phyloP scores from a whole-genome alignment of 2,113 vertebrate species.

The Ceyx melanurus region DNA sequence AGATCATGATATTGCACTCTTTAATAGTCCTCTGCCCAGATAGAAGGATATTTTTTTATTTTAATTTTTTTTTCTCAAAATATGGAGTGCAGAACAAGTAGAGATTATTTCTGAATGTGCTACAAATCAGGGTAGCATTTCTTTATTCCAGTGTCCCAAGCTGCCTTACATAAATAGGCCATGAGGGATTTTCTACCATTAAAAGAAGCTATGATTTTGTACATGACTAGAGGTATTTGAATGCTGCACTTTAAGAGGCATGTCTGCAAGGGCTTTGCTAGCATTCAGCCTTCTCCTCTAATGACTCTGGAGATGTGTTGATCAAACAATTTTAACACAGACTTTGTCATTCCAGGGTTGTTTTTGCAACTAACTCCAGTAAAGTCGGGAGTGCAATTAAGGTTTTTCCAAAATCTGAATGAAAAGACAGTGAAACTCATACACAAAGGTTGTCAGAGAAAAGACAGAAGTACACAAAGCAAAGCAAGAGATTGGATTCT shows the following conservation, averaged over 20 bases:
- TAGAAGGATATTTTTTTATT: neutral
- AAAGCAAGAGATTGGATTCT: conserved; percentile 27
- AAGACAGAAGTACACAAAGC: neutral
- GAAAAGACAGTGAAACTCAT: neutral
- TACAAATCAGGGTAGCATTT: neutral
- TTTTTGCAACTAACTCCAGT: neutral
- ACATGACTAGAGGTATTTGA: neutral
- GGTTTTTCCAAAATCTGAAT: conserved; percentile 6
- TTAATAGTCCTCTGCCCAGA: neutral
- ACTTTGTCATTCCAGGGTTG: neutral
- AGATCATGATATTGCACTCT: neutral
- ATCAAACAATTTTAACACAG: neutral
- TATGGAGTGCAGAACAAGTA: neutral
- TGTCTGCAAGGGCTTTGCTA: neutral
- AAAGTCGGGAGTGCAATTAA: neutral
- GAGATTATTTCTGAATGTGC: neutral
- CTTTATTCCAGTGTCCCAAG: neutral
- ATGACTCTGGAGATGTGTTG: neutral
- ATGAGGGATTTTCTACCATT: neutral
- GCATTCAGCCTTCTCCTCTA: neutral
- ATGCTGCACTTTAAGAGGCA: neutral
- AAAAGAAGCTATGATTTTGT: neutral
- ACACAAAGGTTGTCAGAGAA: neutral
- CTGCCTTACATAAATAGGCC: neutral
- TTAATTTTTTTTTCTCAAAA: neutral